Conservation (phyloP, 2,113 vertebrate genomes). For the Saimiri boliviensis region DNA sequence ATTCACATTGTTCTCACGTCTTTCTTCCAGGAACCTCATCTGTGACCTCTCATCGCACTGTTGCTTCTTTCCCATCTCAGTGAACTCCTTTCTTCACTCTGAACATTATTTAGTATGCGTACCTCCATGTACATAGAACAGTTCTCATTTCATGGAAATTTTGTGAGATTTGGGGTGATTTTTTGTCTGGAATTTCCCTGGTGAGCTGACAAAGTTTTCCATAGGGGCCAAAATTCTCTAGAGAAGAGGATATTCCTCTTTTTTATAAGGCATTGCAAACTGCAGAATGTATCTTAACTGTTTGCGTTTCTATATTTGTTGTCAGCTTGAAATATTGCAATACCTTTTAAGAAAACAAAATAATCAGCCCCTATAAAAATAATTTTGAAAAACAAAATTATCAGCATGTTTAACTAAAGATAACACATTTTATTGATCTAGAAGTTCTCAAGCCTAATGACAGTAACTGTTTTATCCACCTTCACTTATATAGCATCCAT, state of each 20-base stretch:
- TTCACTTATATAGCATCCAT: neutral
- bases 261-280: neutral
- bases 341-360: neutral
- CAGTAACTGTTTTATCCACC: neutral
- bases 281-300: neutral
- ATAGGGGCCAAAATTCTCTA: neutral
- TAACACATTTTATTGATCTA: neutral
- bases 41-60: neutral
- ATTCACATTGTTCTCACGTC: neutral
- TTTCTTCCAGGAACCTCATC: neutral
- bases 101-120: neutral
- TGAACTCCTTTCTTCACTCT: neutral
- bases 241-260: neutral
- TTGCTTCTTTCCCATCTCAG: neutral
- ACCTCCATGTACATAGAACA: rapidly evolving
- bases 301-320: neutral
- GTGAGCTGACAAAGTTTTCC: neutral
- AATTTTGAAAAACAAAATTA: neutral
- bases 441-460: neutral
- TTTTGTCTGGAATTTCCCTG: slow-evolving; percentile 32
- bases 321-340: neutral
- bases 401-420: neutral
- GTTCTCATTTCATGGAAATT: neutral
- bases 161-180: neutral
- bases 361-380: neutral